Conservation (phyloP, 2,888 invertebrate genomes). For the Idaea straminata region DNA sequence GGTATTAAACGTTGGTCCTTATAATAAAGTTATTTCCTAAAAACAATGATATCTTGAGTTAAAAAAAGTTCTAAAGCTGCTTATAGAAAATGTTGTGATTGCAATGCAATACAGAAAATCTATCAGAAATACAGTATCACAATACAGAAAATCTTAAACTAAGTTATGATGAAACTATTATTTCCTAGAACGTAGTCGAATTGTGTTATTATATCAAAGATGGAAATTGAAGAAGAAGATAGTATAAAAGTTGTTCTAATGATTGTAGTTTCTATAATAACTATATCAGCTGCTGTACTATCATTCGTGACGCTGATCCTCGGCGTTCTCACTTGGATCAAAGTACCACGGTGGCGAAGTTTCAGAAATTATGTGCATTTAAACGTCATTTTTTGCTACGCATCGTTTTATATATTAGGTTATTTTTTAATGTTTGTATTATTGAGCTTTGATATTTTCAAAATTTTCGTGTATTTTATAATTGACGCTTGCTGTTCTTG, state of each 20-base stretch:
- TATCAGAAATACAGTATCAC: too few species aligned
- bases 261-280: background rate
- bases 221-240: background rate
- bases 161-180: too few species aligned
- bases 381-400: background rate
- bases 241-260: too few species aligned
- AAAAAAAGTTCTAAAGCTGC: too few species aligned
- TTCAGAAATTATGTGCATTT: constrained; percentile 3
- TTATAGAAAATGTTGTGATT: too few species aligned
- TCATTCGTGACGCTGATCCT: background rate
- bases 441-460: background rate
- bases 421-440: background rate
- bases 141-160: too few species aligned
- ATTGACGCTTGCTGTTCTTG: background rate
- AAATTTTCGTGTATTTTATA: background rate
- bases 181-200: too few species aligned
- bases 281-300: background rate
- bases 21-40: background rate
- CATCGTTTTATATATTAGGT: background rate
- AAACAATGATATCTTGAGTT: too few species aligned
- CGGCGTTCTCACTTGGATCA: background rate
- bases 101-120: too few species aligned
- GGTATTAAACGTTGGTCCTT: too few species aligned
- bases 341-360: background rate
- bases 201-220: background rate